Percentiles rank a stretch among this genome's conserved stretches.
These are phyloP conservation scores for Penaeus chinensis DNA, from an alignment of 1,140 invertebrate genomes.

Conservation along the genomic window DNA sequence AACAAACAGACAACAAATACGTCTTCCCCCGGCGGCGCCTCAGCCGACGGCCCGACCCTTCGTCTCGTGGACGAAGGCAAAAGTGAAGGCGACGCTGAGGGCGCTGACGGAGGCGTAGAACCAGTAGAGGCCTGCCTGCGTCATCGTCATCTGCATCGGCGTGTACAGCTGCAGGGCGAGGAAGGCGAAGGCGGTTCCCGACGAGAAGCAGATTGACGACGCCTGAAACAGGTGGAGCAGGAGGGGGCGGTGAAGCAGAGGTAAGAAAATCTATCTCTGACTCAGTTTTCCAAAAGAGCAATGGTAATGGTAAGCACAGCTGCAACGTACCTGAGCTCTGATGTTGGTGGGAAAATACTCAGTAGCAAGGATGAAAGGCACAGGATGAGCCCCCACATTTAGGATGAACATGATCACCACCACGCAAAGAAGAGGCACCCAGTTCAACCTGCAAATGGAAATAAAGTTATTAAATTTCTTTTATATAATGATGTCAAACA, in stretches of 20 bases:
- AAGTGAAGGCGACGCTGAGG: background rate
- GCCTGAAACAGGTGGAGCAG: background rate
- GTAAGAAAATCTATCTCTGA: no score
- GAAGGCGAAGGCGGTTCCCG: conserved; percentile 24
- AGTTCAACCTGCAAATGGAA: background rate
- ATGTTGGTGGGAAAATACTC: conserved; percentile 42
- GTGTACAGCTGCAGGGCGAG: conserved; percentile 36
- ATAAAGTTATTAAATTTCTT: background rate
- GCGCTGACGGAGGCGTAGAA: background rate
- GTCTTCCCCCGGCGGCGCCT: background rate
- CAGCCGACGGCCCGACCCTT: background rate
- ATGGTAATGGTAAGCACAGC: background rate
- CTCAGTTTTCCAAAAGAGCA: background rate
- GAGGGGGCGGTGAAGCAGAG: no score
- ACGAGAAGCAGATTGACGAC: conserved; percentile 24
- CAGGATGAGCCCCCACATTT: conserved; percentile 29
- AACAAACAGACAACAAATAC: background rate
- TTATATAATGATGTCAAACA: background rate
- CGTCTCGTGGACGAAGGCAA: background rate
- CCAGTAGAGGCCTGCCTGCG: conserved; percentile 36
- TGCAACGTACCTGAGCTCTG: background rate
- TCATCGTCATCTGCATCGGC: conserved; percentile 29
- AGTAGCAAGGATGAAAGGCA: conserved; percentile 28
- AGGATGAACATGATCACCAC: conserved; percentile 18
- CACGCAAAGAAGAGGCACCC: conserved; percentile 16